Base-by-base conservation (phyloP, 2,888 invertebrate species). In the Syritta pipiens region DNA sequence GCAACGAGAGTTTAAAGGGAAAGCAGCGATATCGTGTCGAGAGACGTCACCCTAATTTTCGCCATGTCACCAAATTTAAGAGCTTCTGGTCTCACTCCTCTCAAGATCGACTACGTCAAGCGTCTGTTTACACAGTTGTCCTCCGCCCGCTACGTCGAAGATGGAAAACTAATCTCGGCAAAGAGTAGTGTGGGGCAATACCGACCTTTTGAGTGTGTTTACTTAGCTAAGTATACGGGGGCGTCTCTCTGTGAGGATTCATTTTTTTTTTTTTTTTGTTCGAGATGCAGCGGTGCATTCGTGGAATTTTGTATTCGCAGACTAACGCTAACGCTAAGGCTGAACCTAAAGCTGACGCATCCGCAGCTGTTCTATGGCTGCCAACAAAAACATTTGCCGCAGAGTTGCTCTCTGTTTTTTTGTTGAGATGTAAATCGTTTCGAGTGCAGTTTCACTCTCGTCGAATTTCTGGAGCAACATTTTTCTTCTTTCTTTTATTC, bases 31-130 rank as follows among this genome's bases (percentile, higher is more conserved):
- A 17, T 10, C 5, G 20, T 4, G 5, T 20, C 10, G 55, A 26
- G 6, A 4, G 4, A 51, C 7, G 28, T 65, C 72, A 74, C 74
- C 74, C 60, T 62, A 74, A 79, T 74, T 74, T 74, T 79, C 74
- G 79, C 79, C 55, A 79, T 79, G 79, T 79, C 79, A 79, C 74
- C 62, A 67, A 74, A 59, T 59, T 72, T 65, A 71, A 71, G 46
- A 28, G 71, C 77, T 77, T 35, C 77, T 65, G 53, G 30, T 37
- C 37, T 12, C 32, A 10, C 1, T 32, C 6, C 14, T 4, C 3
- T 4, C 7, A 2, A 12, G 37, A 37, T 57, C 24, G 44, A 22
- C 28, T 9, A 51, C 57, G 46, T 9, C 19, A 28, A 12, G 17
- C 3, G 42, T 7, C 20, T 75, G 75, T 69, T 76, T 76, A 69